Evolutionary conservation across 2,113 vertebrate genomes (phyloP), one percentile per base, ranked within the genome.

Genomic region (Struthidea cinerea): DNA sequence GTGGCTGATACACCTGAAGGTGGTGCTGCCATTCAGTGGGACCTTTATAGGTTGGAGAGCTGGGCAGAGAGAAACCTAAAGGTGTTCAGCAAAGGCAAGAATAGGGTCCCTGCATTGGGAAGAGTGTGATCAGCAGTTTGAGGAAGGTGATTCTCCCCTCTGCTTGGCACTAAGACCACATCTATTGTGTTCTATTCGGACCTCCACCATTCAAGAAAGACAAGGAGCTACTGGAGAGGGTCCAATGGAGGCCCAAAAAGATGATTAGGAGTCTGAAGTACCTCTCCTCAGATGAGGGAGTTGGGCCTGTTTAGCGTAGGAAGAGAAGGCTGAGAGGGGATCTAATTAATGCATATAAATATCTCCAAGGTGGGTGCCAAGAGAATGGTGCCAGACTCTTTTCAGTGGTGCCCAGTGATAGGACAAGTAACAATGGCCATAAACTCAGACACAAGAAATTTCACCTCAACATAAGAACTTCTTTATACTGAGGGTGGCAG

Each of bases 71-170:
- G 30, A 49, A 88, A 71, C 11, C 4, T 32, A 3, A 32, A 32
- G n/a, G 14, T 26, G 20, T 63, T 26, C 20, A 41, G 35, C 30
- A 41, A 47, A 41, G 26, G 11, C 24, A 63, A 18, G 11, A 0
- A 0, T 30, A 26, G 23, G 4, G 23, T 28, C 8, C 5, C 33
- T 63, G 28, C 30, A 11, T 0, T 3, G 4, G 35, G 42, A 49
- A 71, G 11, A 71, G 19, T 5, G 7, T 10, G 24, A 7, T 28
- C 49, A 47, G n/a, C 16, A 55, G 28, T 5, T 35, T 71, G n/a
- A n/a, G 8, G 12, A 20, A 47, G 17, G 9, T 42, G 21, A 35
- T 27, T 55, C 26, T 27, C 9, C 14, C 7, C n/a, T 47, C 47
- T 55, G 21, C 19, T 70, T 33, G 8, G 26, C 9, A 30, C 7